Percentiles rank a stretch among this genome's conserved stretches.
Conservation (phyloP, 2,888 invertebrate species). For the Chloroclystis v-ata region DNA sequence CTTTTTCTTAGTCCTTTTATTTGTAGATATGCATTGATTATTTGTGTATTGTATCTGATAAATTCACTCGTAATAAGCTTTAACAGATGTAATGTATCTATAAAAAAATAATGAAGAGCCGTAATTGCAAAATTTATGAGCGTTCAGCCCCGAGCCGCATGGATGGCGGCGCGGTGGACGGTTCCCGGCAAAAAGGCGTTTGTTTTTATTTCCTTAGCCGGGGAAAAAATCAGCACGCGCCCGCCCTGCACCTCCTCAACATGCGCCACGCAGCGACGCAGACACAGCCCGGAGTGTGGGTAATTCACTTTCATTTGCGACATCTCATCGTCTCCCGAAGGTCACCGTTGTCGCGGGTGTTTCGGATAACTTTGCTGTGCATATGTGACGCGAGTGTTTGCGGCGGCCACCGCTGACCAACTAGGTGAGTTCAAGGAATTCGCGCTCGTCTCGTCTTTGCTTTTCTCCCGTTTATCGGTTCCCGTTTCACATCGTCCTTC, state of each 20-base stretch:
- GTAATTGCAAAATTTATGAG: neutral
- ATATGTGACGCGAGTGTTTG: conserved; percentile 56
- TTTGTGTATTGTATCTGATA: too few relatives aligned
- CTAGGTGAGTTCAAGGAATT: conserved; percentile 68
- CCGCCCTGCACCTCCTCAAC: conserved; percentile 78
- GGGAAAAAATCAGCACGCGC: conserved; percentile 73
- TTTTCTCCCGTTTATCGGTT: conserved; percentile 65
- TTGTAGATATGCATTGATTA: too few relatives aligned
- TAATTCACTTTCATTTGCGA: conserved; percentile 79
- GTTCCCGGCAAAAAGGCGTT: conserved; percentile 71
- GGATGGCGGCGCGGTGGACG: conserved; percentile 41
- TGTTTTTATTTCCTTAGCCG: conserved; percentile 77
- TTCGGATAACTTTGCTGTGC: conserved; percentile 40
- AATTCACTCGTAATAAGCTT: too few relatives aligned
- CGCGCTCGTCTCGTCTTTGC: conserved; percentile 58
- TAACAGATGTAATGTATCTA: neutral
- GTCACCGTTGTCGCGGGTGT: conserved; percentile 62
- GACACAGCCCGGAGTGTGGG: conserved; percentile 72
- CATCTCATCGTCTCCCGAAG: conserved; percentile 74
- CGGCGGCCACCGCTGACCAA: conserved; percentile 69
- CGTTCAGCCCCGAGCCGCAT: conserved; percentile 12
- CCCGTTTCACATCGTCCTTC: conserved; percentile 65
- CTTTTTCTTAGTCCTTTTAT: conserved; percentile 24
- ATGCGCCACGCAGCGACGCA: conserved; percentile 79
- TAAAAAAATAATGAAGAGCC: neutral